A percentile compares a stretch with the other conserved stretches of the same genome.
Conservation (phyloP, 2,797 vertebrate genomes). For the Eleutherodactylus coqui region DNA sequence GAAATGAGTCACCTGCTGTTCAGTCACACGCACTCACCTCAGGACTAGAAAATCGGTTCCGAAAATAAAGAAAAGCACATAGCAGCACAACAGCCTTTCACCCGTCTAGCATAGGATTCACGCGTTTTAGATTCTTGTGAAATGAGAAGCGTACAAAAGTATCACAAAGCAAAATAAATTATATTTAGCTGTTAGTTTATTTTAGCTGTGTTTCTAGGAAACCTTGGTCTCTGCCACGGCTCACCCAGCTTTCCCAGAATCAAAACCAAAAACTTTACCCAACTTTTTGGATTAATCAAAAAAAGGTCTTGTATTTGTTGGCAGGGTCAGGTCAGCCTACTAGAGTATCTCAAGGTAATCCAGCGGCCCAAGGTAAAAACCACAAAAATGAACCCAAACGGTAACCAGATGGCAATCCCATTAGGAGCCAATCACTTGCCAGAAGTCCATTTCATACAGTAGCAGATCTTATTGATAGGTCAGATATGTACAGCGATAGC, state of each 20-base stretch:
- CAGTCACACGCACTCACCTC: constrained; percentile 13
- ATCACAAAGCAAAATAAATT: neutral
- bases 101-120: constrained; percentile 25
- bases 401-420: too few relatives aligned
- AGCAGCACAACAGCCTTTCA: neutral
- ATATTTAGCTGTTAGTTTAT: neutral
- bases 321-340: too few relatives aligned
- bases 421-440: neutral
- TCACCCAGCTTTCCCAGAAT: neutral
- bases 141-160: neutral
- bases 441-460: too few relatives aligned
- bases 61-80: constrained; percentile 38
- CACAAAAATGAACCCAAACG: too few relatives aligned
- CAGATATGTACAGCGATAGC: too few relatives aligned
- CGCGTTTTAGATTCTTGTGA: neutral
- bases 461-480: too few relatives aligned
- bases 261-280: neutral
- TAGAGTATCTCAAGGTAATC: too few relatives aligned
- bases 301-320: neutral
- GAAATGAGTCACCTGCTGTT: constrained; percentile 51
- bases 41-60: constrained; percentile 48
- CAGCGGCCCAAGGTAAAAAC: too few relatives aligned
- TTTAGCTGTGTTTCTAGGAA: neutral
- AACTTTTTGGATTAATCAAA: too few relatives aligned
- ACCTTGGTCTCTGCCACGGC: neutral